Conservation (phyloP, 2,797 vertebrate species). For the Chrosomus eos region DNA sequence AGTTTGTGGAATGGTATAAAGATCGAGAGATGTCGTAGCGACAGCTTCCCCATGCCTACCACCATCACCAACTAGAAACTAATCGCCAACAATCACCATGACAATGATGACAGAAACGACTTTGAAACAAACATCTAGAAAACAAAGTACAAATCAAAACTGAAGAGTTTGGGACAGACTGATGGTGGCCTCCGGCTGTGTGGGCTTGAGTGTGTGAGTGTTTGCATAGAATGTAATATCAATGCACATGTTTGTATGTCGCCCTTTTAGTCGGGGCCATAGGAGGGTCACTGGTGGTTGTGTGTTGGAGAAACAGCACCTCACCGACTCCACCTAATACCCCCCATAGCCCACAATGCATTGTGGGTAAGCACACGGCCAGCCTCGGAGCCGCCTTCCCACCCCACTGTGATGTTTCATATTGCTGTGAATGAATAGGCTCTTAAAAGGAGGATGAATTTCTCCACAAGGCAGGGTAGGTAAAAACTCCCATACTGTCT, state of each 20-base stretch:
- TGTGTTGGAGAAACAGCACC: slow-evolving; percentile 43
- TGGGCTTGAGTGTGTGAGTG: slow-evolving; percentile 47
- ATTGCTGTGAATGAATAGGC: slow-evolving; percentile 83
- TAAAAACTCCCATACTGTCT: slow-evolving; percentile 3
- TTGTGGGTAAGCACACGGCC: slow-evolving; percentile 87
- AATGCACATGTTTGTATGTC: slow-evolving; percentile 65
- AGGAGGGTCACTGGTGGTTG: slow-evolving; percentile 66
- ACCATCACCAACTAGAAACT: slow-evolving; percentile 56
- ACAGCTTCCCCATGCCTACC: slow-evolving; percentile 72
- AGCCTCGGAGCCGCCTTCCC: slow-evolving; percentile 83
- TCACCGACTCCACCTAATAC: slow-evolving; percentile 75
- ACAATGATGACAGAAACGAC: slow-evolving; percentile 88
- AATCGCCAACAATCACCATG: slow-evolving; percentile 57
- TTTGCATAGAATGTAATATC: slow-evolving; percentile 61
- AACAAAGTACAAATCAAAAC: slow-evolving; percentile 73
- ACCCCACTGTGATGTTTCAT: slow-evolving; percentile 96
- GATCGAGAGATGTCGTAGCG: slow-evolving; percentile 97
- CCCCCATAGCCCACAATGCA: slow-evolving; percentile 85
- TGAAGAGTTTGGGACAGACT: slow-evolving; percentile 63
- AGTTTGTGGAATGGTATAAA: slow-evolving; percentile 99
- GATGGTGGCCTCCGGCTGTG: slow-evolving; percentile 69
- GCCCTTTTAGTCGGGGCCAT: slow-evolving; percentile 63
- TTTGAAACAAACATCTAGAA: slow-evolving; percentile 76
- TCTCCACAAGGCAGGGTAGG: slow-evolving; percentile 35
- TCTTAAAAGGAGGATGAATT: slow-evolving; percentile 41